Evolutionary conservation across 2,888 invertebrate species (phyloP), one percentile per base, ranked within the genome.

Genomic region (Hyles lineata): DNA sequence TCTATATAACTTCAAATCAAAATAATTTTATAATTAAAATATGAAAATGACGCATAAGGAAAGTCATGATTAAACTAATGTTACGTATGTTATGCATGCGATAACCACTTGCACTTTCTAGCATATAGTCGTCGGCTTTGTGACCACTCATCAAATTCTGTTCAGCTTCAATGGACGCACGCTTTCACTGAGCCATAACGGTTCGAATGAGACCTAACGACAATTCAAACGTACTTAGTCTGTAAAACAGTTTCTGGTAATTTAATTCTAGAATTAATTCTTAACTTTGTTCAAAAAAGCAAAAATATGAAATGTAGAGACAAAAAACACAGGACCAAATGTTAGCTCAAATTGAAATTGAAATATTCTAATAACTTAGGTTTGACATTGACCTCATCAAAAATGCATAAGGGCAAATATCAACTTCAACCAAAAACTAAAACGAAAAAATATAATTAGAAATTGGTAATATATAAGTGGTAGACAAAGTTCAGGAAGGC

Each of bases 81-180:
- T 67, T 43, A 43, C 21, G 17, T 43, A 17, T 67, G 43, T 17
- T 21, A 43, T 67, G 17, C 43, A 67, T 25, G 67, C 50, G 6
- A 23, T 50, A 67, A 67, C 55, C 55, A 55, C 67, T 67, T 67
- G 50, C 67, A 50, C 67, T 67, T 67, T 67, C 67, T 67, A 67
- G 43, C 67, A 67, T n/a, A 63, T 21, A 50, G 63, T 29, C 63
- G 11, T n/a, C 21, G 23, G 60, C 60, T 55, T 55, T 67, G 67
- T 67, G 23, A 21, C 43, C 43, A 67, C 67, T 67, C 67, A 67
- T 67, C 67, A 50, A 67, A 67, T 50, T 67, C 43, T 67, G 67
- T 67, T 67, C 50, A 67, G 50, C 50, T 43, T 17, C 21, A 23
- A 23, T 17, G 67, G 43, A 67, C 23, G 35, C 15, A 43, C 50